phyloP scores from a whole-genome alignment of 1,140 invertebrate species.

The Pollicipes pollicipes region DNA sequence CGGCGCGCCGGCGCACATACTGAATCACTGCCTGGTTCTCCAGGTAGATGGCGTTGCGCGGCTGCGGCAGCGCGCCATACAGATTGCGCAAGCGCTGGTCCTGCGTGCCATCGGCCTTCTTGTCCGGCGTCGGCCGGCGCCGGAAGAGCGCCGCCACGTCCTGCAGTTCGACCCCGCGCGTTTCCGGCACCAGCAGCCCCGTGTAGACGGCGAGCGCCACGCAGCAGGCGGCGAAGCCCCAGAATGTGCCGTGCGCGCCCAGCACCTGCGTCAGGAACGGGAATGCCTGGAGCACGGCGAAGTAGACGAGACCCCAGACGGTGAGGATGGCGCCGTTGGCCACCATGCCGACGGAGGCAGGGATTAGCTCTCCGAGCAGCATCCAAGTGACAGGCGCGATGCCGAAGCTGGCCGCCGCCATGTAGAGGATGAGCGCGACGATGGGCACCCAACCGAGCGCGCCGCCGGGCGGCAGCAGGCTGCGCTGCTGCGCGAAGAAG shows the following conservation, averaged over 20 bases:
- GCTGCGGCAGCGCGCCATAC: neutral
- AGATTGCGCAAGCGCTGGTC: neutral
- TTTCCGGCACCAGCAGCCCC: neutral
- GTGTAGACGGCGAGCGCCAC: neutral
- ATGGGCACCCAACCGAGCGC: neutral
- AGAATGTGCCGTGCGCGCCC: neutral
- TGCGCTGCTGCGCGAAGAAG: neutral
- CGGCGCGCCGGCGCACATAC: neutral
- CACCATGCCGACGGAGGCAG: neutral
- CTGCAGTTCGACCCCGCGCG: neutral
- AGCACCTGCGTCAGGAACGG: neutral
- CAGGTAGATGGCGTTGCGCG: neutral
- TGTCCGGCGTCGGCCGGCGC: neutral
- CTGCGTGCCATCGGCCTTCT: neutral
- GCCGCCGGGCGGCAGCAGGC: neutral
- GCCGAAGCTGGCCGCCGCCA: neutral
- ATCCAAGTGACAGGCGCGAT: neutral
- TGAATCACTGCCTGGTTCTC: neutral
- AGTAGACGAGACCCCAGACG: neutral
- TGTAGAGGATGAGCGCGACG: neutral
- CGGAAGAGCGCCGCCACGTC: neutral
- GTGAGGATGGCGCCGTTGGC: neutral
- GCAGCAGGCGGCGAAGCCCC: neutral
- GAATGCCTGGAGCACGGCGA: neutral
- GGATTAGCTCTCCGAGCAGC: neutral